phyloP scores from a whole-genome alignment of 2,888 invertebrate genomes.

The Carterocephalus palaemon region DNA sequence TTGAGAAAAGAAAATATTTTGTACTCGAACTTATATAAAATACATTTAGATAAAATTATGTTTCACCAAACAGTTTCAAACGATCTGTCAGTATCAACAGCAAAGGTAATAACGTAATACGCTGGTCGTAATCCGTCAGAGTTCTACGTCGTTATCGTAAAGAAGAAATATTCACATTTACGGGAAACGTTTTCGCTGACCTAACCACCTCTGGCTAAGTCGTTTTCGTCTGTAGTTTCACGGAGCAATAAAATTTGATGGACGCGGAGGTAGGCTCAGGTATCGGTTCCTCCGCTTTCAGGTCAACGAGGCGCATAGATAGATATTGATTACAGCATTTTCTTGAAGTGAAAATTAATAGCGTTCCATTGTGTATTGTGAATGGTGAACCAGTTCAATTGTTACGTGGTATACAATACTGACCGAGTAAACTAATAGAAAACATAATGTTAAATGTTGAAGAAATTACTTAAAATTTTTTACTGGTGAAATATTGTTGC shows the following conservation, averaged over 20 bases:
- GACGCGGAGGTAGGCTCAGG: slow-evolving; percentile 21
- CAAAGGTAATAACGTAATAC: slow-evolving; percentile 17
- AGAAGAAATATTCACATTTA: slow-evolving; percentile 28
- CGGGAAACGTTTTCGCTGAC: slow-evolving; percentile 28
- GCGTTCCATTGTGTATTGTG: not conserved
- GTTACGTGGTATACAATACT: no score
- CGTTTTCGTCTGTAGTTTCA: slow-evolving; percentile 29
- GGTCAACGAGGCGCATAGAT: slow-evolving; percentile 16
- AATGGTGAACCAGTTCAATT: not conserved
- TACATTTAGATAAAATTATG: no score
- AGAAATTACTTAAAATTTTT: slow-evolving; percentile 20
- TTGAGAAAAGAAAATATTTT: no score
- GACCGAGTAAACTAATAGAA: slow-evolving; percentile 8
- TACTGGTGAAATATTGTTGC: slow-evolving; percentile 29
- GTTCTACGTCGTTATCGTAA: slow-evolving; percentile 13
- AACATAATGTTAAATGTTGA: slow-evolving; percentile 16
- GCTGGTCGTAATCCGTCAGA: slow-evolving; percentile 10
- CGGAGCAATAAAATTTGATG: slow-evolving; percentile 32
- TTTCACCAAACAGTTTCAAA: no score
- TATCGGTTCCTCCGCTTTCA: slow-evolving; percentile 15
- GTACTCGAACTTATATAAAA: no score
- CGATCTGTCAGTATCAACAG: not conserved
- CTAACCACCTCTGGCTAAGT: slow-evolving; percentile 31
- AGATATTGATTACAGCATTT: slow-evolving; percentile 8
- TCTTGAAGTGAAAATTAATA: slow-evolving; percentile 2